Base-by-base conservation (phyloP, 2,797 vertebrate genomes). In the Coccyzus lansbergi region DNA sequence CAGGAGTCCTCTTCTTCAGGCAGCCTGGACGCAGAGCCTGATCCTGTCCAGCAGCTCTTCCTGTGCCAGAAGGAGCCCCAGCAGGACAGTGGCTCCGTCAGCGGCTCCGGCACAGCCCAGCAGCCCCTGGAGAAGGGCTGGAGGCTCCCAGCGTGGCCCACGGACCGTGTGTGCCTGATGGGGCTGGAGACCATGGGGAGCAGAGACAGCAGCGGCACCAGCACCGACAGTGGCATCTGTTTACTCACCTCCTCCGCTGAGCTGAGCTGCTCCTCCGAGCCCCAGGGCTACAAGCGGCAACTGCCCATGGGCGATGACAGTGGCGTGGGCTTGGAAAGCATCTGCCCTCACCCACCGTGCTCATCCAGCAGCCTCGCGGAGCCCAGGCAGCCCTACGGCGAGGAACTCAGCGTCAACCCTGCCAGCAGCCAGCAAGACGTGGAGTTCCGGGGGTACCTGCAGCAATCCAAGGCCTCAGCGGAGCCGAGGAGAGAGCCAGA, bases 201-300 rank as follows among this genome's bases (percentile, higher is more conserved):
- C 31, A 4, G 76, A 6, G 93, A 88, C 78, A 78, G 36, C 82
- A 95, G 94, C 14, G 17, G 88, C 20, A 71, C 49, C 82, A 97
- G 96, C 93, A 95, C 94, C 0, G 97, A 98, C 95, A 98, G 97
- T 0, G 97, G 97, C 25, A 97, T 98, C 71, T 97, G 95, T 96
- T 59, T 98, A 80, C 97, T 64, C 55, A 38, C 34, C 15, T 62
- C 83, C 36, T 86, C 78, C 26, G 56, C 60, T 2, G 15, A 93
- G 15, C 68, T 85, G 42, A 49, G 70, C 85, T 77, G 53, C 53
- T 77, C 91, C 9, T 4, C 29, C 0, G 12, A 48, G 68, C 74
- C 75, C 28, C 12, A 12, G 31, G 76, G 86, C 69, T 67, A 81
- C 88, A 94, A 86, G 84, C 72, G 9, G 71, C 94, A 55, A 42